These are phyloP conservation scores for Sciaenops ocellatus DNA, from an alignment of 2,797 vertebrate genomes.

Conservation along the genomic window DNA sequence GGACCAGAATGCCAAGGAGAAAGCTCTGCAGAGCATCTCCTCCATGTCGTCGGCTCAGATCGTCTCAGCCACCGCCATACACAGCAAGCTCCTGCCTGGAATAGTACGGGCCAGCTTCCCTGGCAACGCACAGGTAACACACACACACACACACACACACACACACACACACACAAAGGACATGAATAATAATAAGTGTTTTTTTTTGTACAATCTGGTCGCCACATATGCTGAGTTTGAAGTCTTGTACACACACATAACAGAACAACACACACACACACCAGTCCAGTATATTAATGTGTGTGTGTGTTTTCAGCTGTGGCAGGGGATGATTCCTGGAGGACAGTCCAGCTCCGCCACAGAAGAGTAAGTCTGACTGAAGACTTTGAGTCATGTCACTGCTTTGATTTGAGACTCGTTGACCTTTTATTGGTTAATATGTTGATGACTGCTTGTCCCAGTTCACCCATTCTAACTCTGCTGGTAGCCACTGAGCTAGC, in stretches of 20 bases:
- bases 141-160: constrained; percentile 15
- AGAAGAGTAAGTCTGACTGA: constrained; percentile 66
- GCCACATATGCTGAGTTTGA: constrained; percentile 11
- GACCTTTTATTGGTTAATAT: too few species aligned
- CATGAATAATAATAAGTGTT: constrained; percentile 16
- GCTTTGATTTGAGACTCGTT: too few species aligned
- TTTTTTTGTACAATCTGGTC: constrained; percentile 2
- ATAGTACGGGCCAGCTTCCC: constrained; percentile 94
- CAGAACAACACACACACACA: background rate
- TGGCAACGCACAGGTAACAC: constrained; percentile 92
- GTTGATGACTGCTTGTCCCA: too few species aligned
- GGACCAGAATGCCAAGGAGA: constrained; percentile 99
- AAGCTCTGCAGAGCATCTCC: constrained; percentile 98
- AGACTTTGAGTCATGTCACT: too few species aligned
- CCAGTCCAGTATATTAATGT: constrained; percentile 24
- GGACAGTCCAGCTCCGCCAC: constrained; percentile 80
- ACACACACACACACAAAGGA: constrained; percentile 26
- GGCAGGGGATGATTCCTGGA: constrained; percentile 83
- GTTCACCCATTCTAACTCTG: background rate
- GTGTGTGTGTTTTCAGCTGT: constrained; percentile 68
- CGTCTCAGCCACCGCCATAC: constrained; percentile 97
- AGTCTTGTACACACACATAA: background rate
- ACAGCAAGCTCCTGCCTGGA: constrained; percentile 98
- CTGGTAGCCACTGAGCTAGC: background rate
- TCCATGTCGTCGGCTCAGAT: constrained; percentile 99